These are phyloP conservation scores for Xylota segnis DNA, from an alignment of 2,888 invertebrate genomes.

Conservation along the genomic window DNA sequence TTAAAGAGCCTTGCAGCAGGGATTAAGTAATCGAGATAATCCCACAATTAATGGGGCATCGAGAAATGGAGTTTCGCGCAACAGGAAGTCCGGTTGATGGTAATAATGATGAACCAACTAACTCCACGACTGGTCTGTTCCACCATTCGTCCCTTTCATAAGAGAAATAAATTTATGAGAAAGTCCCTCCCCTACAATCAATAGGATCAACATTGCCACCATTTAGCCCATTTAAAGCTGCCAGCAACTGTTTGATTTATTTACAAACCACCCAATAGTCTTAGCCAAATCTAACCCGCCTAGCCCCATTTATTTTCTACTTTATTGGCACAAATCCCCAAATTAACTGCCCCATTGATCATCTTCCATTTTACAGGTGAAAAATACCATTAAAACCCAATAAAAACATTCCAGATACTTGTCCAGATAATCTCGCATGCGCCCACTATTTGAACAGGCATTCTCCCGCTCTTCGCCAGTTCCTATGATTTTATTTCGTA, in stretches of 20 bases:
- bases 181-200: background rate
- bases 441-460: conserved; percentile 38
- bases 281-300: conserved; percentile 52
- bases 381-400: conserved; percentile 66
- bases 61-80: background rate
- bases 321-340: conserved; percentile 74
- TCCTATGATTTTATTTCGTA: conserved; percentile 47
- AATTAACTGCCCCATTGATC: conserved; percentile 73
- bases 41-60: background rate
- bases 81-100: background rate
- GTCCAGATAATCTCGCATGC: conserved; percentile 51
- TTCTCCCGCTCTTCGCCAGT: background rate
- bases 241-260: conserved; percentile 69
- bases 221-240: conserved; percentile 18
- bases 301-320: conserved; percentile 54
- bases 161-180: background rate
- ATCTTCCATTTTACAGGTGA: conserved; percentile 73
- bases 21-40: background rate
- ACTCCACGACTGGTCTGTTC: background rate
- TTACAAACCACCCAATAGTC: conserved; percentile 33
- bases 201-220: background rate
- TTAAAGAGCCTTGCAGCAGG: background rate
- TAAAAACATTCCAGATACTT: conserved; percentile 58
- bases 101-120: background rate
- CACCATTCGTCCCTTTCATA: background rate